A percentile compares a stretch with the other conserved stretches of the same genome.
Conservation (phyloP, 2,113 vertebrate genomes). For the Fregetta grallaria region DNA sequence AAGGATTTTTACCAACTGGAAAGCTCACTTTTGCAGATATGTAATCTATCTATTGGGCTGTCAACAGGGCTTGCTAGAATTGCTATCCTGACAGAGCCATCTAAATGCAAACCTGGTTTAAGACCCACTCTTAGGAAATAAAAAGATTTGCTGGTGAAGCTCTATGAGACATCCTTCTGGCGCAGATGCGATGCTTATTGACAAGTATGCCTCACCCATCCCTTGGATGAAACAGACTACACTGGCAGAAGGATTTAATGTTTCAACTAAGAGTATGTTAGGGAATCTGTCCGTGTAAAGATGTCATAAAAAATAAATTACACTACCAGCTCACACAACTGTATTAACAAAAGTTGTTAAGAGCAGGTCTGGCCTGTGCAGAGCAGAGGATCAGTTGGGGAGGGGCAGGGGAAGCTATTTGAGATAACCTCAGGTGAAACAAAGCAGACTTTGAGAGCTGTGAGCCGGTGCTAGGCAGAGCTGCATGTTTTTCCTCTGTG, state of each 20-base stretch:
- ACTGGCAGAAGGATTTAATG: neutral
- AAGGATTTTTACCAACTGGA: neutral
- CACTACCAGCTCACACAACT: neutral
- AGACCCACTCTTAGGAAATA: neutral
- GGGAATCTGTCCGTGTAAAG: neutral
- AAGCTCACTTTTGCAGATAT: neutral
- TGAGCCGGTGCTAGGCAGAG: neutral
- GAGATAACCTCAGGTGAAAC: conserved; percentile 38
- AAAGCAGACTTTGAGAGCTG: conserved; percentile 23
- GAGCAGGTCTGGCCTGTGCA: neutral
- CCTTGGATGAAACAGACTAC: neutral
- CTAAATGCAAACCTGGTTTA: neutral
- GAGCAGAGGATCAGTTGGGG: neutral
- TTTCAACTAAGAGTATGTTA: neutral
- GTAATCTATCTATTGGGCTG: neutral
- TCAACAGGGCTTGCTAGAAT: neutral
- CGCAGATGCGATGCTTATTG: neutral
- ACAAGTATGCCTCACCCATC: neutral
- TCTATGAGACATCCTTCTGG: neutral
- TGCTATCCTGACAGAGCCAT: neutral
- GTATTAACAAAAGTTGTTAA: neutral
- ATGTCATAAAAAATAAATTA: conserved; percentile 15
- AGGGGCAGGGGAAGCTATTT: neutral
- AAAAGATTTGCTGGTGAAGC: neutral
- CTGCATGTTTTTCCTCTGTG: neutral